Conservation (phyloP, 2,888 invertebrate species). For the Catotricha subobsoleta region DNA sequence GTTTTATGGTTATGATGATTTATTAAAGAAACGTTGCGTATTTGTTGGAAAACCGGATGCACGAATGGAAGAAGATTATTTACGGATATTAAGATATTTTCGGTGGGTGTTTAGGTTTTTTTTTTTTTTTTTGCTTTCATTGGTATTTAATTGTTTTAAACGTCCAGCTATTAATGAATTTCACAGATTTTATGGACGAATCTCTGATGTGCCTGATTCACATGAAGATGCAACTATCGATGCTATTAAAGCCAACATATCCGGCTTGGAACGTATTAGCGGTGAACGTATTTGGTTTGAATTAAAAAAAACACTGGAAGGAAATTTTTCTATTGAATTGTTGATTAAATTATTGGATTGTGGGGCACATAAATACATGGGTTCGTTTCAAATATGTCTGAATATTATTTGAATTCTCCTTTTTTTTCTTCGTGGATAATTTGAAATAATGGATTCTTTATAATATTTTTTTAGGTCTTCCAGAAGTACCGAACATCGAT, state of each 20-base stretch:
- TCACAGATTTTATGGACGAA: slow-evolving; percentile 85
- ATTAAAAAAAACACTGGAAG: slow-evolving; percentile 69
- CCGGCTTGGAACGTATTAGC: slow-evolving; percentile 63
- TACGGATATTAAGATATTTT: slow-evolving; percentile 79
- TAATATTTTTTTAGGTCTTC: slow-evolving; percentile 40
- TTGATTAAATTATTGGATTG: slow-evolving; percentile 56
- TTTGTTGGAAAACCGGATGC: slow-evolving; percentile 83
- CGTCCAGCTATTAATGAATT: no score
- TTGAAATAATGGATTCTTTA: background rate
- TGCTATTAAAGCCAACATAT: slow-evolving; percentile 57
- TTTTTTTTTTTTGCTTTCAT: background rate
- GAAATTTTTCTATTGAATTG: slow-evolving; percentile 60
- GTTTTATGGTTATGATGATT: slow-evolving; percentile 85
- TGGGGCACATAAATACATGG: slow-evolving; percentile 54
- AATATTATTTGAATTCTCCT: no score
- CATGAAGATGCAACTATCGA: slow-evolving; percentile 61
- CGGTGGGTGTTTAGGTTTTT: slow-evolving; percentile 34
- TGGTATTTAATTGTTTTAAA: no score
- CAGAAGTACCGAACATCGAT: slow-evolving; percentile 42
- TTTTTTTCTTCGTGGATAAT: background rate
- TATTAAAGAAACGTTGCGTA: slow-evolving; percentile 53
- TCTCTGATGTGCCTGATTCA: slow-evolving; percentile 46
- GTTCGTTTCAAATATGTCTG: slow-evolving; percentile 25
- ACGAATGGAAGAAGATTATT: slow-evolving; percentile 88
- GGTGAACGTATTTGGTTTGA: slow-evolving; percentile 96